These are phyloP conservation scores for Balaeniceps rex DNA, from an alignment of 2,113 vertebrate genomes.

Conservation along the genomic window DNA sequence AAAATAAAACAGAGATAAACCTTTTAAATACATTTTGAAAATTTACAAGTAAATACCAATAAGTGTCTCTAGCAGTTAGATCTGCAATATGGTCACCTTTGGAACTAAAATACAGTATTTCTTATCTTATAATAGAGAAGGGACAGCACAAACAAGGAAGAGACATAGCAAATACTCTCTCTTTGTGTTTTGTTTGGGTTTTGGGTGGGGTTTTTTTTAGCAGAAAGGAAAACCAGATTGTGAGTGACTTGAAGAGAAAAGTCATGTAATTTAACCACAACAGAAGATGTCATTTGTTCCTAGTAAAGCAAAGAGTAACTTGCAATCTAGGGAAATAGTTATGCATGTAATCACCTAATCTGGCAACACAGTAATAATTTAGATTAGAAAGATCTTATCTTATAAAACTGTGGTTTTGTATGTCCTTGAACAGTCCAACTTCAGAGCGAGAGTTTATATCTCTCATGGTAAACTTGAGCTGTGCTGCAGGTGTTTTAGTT, in stretches of 20 bases:
- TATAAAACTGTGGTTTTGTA: constrained; percentile 30
- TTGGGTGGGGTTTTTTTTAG: not conserved
- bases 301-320: not conserved
- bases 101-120: not conserved
- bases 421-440: constrained; percentile 19
- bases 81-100: not conserved
- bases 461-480: constrained; percentile 76
- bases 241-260: not conserved
- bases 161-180: not conserved
- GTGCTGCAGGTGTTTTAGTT: constrained; percentile 85
- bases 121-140: not conserved
- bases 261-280: not conserved
- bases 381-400: constrained; percentile 41
- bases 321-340: not conserved
- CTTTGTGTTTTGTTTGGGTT: not conserved
- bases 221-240: not conserved
- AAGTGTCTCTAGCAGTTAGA: not conserved
- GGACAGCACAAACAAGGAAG: not conserved
- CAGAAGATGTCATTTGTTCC: not conserved
- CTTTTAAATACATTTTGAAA: not conserved
- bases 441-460: constrained; percentile 62
- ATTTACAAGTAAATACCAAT: not conserved
- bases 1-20: not conserved
- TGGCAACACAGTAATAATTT: not conserved
- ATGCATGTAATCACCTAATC: not conserved